phyloP scores from a whole-genome alignment of 2,113 vertebrate genomes.

The Dromaius novaehollandiae region DNA sequence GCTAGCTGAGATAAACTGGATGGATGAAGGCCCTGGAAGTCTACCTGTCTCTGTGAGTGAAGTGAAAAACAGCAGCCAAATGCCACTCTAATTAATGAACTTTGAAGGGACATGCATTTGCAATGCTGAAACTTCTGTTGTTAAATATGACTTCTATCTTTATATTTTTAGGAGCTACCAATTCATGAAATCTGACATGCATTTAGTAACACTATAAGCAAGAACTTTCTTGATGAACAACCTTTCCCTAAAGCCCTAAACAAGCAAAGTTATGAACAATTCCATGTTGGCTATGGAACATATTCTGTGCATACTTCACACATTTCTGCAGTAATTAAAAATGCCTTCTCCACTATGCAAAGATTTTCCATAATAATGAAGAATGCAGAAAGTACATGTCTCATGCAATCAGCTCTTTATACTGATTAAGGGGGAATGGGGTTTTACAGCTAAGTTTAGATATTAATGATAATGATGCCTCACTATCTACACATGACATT shows the following conservation, averaged over 20 bases:
- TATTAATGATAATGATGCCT: background rate
- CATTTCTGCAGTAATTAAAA: background rate
- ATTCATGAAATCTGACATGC: background rate
- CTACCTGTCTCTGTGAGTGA: background rate
- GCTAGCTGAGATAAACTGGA: background rate
- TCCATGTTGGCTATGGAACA: background rate
- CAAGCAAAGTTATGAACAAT: background rate
- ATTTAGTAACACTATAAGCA: too few relatives aligned
- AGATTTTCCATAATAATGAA: background rate
- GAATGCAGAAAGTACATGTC: background rate
- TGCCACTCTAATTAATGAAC: background rate
- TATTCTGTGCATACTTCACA: background rate
- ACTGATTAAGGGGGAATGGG: background rate
- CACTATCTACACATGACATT: background rate
- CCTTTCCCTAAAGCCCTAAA: background rate
- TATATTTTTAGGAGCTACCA: background rate
- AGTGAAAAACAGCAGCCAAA: background rate
- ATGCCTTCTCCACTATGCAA: background rate
- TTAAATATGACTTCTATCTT: background rate
- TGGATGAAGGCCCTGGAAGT: background rate
- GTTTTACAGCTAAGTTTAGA: background rate
- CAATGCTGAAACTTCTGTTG: background rate
- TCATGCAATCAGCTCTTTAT: background rate
- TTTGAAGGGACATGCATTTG: background rate
- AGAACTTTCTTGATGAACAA: too few relatives aligned